Percentiles rank a stretch among this genome's conserved stretches.
Conservation (phyloP, 2,888 invertebrate species). For the Ectemnius continuus region DNA sequence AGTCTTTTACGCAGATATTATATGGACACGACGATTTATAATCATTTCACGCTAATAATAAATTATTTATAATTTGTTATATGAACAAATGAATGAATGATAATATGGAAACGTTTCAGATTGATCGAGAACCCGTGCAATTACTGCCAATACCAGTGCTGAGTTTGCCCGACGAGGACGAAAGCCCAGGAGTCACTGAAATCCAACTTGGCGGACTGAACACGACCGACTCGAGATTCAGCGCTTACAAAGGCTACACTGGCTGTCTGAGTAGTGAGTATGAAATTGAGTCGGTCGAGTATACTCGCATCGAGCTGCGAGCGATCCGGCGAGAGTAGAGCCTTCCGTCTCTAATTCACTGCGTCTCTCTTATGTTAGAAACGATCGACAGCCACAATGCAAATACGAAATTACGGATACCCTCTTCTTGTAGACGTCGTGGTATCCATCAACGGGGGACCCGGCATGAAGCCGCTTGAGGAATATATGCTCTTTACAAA, state of each 20-base stretch:
- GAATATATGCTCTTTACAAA: conserved; percentile 96
- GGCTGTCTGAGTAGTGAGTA: conserved; percentile 93
- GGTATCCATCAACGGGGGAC: conserved; percentile 87
- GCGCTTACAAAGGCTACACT: conserved; percentile 91
- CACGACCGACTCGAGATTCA: conserved; percentile 89
- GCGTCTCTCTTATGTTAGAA: conserved; percentile 51
- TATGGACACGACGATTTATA: too few relatives aligned
- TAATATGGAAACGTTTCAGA: conserved; percentile 74
- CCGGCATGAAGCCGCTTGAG: conserved; percentile 90
- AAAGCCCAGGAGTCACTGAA: conserved; percentile 83
- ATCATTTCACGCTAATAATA: too few relatives aligned
- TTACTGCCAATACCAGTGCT: conserved; percentile 85
- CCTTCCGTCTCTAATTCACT: conserved; percentile 37
- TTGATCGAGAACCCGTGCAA: conserved; percentile 87
- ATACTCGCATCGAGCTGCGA: conserved; percentile 18
- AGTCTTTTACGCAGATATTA: too few relatives aligned
- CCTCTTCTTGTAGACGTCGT: conserved; percentile 84
- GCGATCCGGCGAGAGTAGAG: conserved; percentile 22
- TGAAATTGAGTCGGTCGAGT: neutral
- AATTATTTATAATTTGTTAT: too few relatives aligned
- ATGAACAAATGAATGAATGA: too few relatives aligned
- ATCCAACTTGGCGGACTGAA: conserved; percentile 93
- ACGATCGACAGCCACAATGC: conserved; percentile 43
- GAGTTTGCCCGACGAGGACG: conserved; percentile 82
- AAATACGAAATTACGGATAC: conserved; percentile 50